phyloP scores from a whole-genome alignment of 2,888 invertebrate genomes.

The Resseliella maxima region DNA sequence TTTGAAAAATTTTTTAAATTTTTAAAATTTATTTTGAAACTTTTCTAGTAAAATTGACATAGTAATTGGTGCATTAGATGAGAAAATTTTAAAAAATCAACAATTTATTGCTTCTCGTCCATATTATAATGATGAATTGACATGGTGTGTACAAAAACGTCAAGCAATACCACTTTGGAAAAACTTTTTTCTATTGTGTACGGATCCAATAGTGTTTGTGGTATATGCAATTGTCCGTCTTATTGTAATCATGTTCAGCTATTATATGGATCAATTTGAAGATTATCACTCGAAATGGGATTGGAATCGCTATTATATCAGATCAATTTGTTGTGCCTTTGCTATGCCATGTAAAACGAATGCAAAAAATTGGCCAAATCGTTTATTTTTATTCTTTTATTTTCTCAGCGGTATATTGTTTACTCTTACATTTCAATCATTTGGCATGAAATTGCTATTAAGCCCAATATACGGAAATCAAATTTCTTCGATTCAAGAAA shows the following conservation, averaged over 20 bases:
- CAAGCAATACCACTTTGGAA: constrained; percentile 62
- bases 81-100: not conserved
- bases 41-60: no score
- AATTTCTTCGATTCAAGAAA: not conserved
- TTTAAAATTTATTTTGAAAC: no score
- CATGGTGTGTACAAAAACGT: constrained; percentile 66
- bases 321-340: not conserved
- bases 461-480: not conserved
- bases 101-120: constrained; percentile 58
- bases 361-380: not conserved
- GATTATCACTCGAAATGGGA: not conserved
- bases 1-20: no score
- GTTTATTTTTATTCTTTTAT: not conserved
- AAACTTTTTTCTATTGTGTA: constrained; percentile 61
- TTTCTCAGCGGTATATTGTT: not conserved
- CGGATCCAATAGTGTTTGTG: not conserved
- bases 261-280: not conserved
- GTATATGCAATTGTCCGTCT: no score
- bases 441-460: not conserved
- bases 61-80: not conserved
- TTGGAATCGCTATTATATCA: not conserved
- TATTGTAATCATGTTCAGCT: no score
- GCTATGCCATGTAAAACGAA: not conserved
- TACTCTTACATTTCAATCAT: not conserved
- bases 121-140: constrained; percentile 66